Conservation (phyloP, 2,888 invertebrate genomes). For the Melipona beecheii region DNA sequence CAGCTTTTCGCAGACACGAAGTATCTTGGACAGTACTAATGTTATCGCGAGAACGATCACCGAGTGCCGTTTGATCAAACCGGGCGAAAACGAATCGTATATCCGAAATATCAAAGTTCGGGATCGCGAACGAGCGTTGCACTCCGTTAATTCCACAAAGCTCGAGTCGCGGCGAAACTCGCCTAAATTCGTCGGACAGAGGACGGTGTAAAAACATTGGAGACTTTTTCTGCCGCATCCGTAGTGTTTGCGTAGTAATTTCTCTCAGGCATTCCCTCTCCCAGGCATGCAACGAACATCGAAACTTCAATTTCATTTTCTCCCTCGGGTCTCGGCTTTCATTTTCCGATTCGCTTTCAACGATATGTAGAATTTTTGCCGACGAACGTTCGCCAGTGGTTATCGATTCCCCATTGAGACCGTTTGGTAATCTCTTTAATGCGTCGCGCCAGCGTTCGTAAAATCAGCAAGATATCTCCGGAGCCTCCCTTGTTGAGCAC, state of each 20-base stretch:
- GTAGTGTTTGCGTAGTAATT: too few relatives aligned
- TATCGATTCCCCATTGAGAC: slow-evolving; percentile 5
- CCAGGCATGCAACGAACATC: background rate
- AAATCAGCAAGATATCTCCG: background rate
- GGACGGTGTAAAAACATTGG: too few relatives aligned
- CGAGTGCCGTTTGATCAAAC: slow-evolving; percentile 1
- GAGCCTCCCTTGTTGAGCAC: background rate
- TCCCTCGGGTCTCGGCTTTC: background rate
- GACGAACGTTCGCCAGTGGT: background rate
- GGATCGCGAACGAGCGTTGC: background rate
- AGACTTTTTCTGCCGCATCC: too few relatives aligned
- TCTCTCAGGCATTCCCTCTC: too few relatives aligned
- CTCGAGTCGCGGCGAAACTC: slow-evolving; percentile 9
- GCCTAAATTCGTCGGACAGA: too few relatives aligned
- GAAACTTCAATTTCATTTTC: too few relatives aligned
- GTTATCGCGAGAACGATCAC: background rate
- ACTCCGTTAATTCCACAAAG: slow-evolving; percentile 29
- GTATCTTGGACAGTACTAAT: background rate
- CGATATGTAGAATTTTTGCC: background rate
- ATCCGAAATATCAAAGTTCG: slow-evolving; percentile 7
- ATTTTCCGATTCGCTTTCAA: background rate
- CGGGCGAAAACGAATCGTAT: background rate
- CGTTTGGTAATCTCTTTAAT: slow-evolving; percentile 10
- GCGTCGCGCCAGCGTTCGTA: background rate
- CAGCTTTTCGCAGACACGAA: slow-evolving; percentile 8